Base-by-base conservation (phyloP, 2,113 vertebrate species). In the Sterrhoptilus dennistouni region DNA sequence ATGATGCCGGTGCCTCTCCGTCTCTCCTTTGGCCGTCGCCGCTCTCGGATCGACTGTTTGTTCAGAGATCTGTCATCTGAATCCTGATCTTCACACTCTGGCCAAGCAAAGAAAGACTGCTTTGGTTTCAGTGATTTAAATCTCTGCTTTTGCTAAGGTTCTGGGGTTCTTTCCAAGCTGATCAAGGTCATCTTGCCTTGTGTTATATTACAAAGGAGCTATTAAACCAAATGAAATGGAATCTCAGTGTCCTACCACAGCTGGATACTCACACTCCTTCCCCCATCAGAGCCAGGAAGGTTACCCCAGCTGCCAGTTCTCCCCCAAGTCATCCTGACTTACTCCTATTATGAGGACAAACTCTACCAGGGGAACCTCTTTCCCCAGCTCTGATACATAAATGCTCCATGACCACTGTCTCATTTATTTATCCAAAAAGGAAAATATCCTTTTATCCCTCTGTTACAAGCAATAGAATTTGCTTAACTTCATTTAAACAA, bases 41-140 rank as follows among this genome's bases (percentile, higher is more conserved):
- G 97, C 83, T 98, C 98, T 19, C 98, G 97, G 72, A 97, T 70
- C 0, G 95, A 96, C 33, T 97, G 97, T 29, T 93, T 97, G 54
- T 69, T 85, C 22, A 92, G 86, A 27, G 97, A 96, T 80, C 96
- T 95, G n/a, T 98, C 98, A 0, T 98, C 97, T 66, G 97, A 44
- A 23, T 96, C 97, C 60, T 98, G 98, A 90, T 98, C 97, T 94
- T 97, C 98, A 60, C 92, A 97, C 88, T 95, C 99, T 99, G 87
- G 42, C 33, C 86, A 96, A 95, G 88, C 65, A 97, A 93, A 95
- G 68, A 95, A 5, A 97, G 92, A 90, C 92, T 94, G 89, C 57
- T 94, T 96, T 94, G 95, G 79, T 93, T 94, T 88, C 93, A 94
- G 87, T 80, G 66, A 72, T 61, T 59, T 52, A 80, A 47, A 79